Percentiles rank a stretch among this genome's conserved stretches.
phyloP scores from a whole-genome alignment of 2,888 invertebrate genomes.

The Eucriotettix oculatus region DNA sequence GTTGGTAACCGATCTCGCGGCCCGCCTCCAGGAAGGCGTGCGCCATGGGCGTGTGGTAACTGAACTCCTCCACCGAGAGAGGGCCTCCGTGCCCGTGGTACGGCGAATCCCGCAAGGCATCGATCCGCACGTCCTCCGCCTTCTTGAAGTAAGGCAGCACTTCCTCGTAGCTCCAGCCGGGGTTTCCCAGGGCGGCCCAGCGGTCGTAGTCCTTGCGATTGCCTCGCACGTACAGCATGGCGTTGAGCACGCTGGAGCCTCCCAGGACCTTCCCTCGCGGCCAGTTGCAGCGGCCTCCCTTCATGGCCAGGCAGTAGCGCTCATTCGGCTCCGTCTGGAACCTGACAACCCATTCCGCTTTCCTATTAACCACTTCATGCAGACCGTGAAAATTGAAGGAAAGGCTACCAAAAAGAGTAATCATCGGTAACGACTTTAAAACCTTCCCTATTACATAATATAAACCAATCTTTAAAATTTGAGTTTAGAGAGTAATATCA shows the following conservation, averaged over 20 bases:
- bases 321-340: constrained; percentile 58
- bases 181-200: constrained; percentile 62
- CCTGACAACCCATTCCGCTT: background rate
- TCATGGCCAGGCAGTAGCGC: constrained; percentile 40
- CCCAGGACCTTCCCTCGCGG: constrained; percentile 62
- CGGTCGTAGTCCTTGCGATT: constrained; percentile 68
- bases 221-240: constrained; percentile 78
- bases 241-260: constrained; percentile 72
- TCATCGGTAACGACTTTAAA: too few species aligned
- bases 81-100: constrained; percentile 59
- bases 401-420: too few species aligned
- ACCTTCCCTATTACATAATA: too few species aligned
- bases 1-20: constrained; percentile 48
- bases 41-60: constrained; percentile 50
- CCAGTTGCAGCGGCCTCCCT: constrained; percentile 27
- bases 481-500: too few species aligned
- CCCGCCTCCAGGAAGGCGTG: constrained; percentile 53
- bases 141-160: constrained; percentile 64
- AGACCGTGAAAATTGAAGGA: too few species aligned
- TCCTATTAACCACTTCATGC: too few species aligned
- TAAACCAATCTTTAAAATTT: too few species aligned
- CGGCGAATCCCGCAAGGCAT: constrained; percentile 34
- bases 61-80: constrained; percentile 53
- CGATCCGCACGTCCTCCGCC: constrained; percentile 59
- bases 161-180: constrained; percentile 61